A percentile compares a stretch with the other conserved stretches of the same genome.
These are phyloP conservation scores for Opisthocomus hoazin DNA, from an alignment of 2,113 vertebrate genomes.

Conservation along the genomic window DNA sequence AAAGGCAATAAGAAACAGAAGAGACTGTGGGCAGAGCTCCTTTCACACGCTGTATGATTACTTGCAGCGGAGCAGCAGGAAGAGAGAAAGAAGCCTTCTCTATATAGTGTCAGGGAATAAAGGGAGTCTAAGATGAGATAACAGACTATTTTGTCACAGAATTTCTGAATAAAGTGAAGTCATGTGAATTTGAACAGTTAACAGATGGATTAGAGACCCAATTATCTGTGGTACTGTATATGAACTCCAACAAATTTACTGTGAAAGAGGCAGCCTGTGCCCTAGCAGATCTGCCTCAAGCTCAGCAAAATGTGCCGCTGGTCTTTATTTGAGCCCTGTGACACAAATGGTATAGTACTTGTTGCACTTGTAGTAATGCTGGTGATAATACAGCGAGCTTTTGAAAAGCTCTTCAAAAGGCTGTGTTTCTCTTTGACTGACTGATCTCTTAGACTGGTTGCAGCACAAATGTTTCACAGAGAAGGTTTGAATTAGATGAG, in stretches of 20 bases:
- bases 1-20: not conserved
- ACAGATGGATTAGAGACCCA: slow-evolving; percentile 37
- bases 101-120: slow-evolving; percentile 7
- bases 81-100: slow-evolving; percentile 17
- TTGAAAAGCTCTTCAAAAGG: slow-evolving; percentile 27
- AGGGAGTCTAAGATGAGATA: slow-evolving; percentile 1
- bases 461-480: not conserved
- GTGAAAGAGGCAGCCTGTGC: not conserved
- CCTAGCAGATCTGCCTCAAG: not conserved
- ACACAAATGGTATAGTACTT: not conserved
- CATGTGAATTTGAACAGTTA: slow-evolving; percentile 38
- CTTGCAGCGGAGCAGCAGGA: not conserved
- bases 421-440: not conserved
- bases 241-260: not conserved
- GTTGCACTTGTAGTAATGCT: not conserved
- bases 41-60: slow-evolving; percentile 35
- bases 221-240: slow-evolving; percentile 18
- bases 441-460: not conserved
- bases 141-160: slow-evolving; percentile 4
- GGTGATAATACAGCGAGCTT: not conserved
- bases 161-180: slow-evolving; percentile 44
- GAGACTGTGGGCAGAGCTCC: not conserved
- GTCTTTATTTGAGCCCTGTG: not conserved
- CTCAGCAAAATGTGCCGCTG: not conserved
- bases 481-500: slow-evolving; percentile 2